Evolutionary conservation across 2,888 invertebrate species (phyloP).

Genomic region (Boloria euphrosyne): DNA sequence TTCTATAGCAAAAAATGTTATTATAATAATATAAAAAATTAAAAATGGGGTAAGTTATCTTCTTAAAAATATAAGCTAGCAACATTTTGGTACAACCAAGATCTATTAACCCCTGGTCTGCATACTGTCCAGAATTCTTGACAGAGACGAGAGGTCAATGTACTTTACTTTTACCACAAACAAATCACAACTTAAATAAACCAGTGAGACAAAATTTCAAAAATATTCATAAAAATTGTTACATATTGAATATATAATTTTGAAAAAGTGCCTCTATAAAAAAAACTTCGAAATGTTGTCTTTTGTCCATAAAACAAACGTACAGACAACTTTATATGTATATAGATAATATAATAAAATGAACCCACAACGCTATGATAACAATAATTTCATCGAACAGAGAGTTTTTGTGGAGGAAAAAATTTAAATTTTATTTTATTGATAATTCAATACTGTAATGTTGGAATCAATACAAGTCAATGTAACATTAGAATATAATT

Average conservation of each 20-base stretch:
- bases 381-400: conserved; percentile 19
- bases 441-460: not conserved
- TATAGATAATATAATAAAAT: conserved; percentile 7
- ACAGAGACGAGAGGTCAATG: not conserved
- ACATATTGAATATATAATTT: not conserved
- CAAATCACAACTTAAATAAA: not conserved
- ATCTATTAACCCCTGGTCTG: not conserved
- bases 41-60: not conserved
- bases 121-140: no score
- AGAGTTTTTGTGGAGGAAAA: conserved; percentile 15
- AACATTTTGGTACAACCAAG: conserved; percentile 12
- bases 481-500: conserved; percentile 18
- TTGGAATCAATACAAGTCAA: not conserved
- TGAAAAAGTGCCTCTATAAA: not conserved
- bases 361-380: not conserved
- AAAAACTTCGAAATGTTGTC: conserved; percentile 19
- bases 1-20: not conserved
- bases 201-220: conserved; percentile 20
- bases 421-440: not conserved
- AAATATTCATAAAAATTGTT: conserved; percentile 4
- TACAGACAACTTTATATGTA: conserved; percentile 21
- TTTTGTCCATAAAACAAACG: conserved; percentile 20
- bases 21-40: not conserved
- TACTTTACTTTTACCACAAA: conserved; percentile 7
- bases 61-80: not conserved